Percentiles rank a stretch among this genome's conserved stretches.
Conservation (phyloP, 1,140 invertebrate species). For the Zaprionus ornatus region DNA sequence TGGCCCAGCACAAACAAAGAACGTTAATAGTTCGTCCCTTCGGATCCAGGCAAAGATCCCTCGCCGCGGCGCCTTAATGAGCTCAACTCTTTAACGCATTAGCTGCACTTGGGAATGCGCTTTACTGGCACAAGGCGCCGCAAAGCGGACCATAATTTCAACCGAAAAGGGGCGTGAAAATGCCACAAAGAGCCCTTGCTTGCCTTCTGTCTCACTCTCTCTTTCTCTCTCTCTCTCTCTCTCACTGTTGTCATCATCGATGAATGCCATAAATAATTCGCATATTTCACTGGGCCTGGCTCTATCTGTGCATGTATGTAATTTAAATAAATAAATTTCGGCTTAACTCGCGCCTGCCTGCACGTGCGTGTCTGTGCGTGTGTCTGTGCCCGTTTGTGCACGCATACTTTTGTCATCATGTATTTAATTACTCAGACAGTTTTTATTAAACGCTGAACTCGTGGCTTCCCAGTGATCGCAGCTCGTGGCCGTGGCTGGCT, state of each 20-base stretch:
- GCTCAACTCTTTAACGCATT: constrained; percentile 72
- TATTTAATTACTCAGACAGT: constrained; percentile 79
- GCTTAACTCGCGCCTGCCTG: background rate
- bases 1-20: constrained; percentile 54
- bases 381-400: constrained; percentile 8
- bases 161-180: constrained; percentile 32
- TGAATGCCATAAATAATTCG: constrained; percentile 66
- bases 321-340: constrained; percentile 5
- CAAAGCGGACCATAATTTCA: constrained; percentile 53
- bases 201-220: background rate
- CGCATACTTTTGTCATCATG: constrained; percentile 67
- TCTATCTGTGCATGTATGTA: constrained; percentile 23
- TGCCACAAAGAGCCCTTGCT: constrained; percentile 26
- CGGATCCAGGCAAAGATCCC: constrained; percentile 2
- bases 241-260: background rate
- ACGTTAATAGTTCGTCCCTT: constrained; percentile 59
- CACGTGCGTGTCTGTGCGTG: background rate
- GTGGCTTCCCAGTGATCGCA: background rate
- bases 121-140: constrained; percentile 49
- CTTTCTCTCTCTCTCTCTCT: background rate
- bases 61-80: constrained; percentile 54
- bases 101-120: constrained; percentile 46
- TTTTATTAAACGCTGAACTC: constrained; percentile 70
- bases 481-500: background rate
- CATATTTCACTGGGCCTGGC: constrained; percentile 43